phyloP scores from a whole-genome alignment of 1,140 invertebrate genomes.

The Neuroterus valhalla region DNA sequence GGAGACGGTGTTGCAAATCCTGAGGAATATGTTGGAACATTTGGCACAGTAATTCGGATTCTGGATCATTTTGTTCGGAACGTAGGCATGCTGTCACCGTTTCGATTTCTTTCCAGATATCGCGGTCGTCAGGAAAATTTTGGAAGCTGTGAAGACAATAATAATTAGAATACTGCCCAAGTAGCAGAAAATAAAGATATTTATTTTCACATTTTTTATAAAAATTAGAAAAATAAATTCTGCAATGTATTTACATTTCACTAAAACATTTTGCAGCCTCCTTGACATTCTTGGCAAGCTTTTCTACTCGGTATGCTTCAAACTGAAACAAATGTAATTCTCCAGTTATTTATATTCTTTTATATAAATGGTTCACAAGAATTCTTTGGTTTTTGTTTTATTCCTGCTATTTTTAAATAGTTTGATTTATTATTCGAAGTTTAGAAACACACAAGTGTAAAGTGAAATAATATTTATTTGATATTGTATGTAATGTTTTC shows the following conservation, averaged over 20 bases:
- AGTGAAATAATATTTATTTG: no score
- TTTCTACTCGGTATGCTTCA: slow-evolving; percentile 89
- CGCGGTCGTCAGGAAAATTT: slow-evolving; percentile 78
- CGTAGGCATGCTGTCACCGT: slow-evolving; percentile 85
- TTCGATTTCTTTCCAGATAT: slow-evolving; percentile 88
- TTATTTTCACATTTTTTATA: no score
- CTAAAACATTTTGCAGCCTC: slow-evolving; percentile 90
- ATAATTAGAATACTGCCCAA: slow-evolving; percentile 4
- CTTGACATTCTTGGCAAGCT: slow-evolving; percentile 84
- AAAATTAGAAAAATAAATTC: slow-evolving; percentile 23
- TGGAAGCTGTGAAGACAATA: slow-evolving; percentile 73
- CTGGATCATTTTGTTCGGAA: slow-evolving; percentile 75
- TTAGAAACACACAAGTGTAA: no score
- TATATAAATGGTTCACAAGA: no score
- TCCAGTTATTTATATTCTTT: neutral
- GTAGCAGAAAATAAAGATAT: no score
- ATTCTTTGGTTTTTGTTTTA: no score
- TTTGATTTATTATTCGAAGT: no score
- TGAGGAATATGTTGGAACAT: slow-evolving; percentile 82
- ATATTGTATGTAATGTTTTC: no score
- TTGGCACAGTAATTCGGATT: slow-evolving; percentile 77
- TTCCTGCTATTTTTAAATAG: no score
- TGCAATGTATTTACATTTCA: slow-evolving; percentile 74
- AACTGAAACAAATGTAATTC: slow-evolving; percentile 74
- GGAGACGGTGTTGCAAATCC: slow-evolving; percentile 84